Percentiles rank a stretch among this genome's conserved stretches.
Conservation (phyloP, 2,797 vertebrate species). For the Tachyglossus aculeatus region DNA sequence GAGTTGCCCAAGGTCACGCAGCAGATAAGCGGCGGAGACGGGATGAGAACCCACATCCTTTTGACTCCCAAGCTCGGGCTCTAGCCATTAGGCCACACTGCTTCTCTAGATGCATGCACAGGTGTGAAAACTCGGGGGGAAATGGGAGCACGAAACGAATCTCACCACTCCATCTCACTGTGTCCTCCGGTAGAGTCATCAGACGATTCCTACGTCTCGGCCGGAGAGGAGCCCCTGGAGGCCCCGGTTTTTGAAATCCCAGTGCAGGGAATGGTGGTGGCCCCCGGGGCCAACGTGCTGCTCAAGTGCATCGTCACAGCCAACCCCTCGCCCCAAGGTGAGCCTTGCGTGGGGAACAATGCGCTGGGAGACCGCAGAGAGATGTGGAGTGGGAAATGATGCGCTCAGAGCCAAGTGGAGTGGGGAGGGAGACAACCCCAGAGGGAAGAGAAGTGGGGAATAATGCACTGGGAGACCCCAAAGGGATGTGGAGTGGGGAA, state of each 20-base stretch:
- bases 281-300: slow-evolving; percentile 83
- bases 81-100: no score
- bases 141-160: no score
- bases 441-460: no score
- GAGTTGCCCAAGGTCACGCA: no score
- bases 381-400: background rate
- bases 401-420: background rate
- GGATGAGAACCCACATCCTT: no score
- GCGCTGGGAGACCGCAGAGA: background rate
- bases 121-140: no score
- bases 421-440: background rate
- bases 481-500: background rate
- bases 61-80: no score
- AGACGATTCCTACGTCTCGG: slow-evolving; percentile 95
- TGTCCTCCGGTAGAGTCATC: slow-evolving; percentile 88
- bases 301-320: slow-evolving; percentile 91
- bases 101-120: no score
- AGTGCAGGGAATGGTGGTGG: slow-evolving; percentile 83
- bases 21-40: no score
- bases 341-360: slow-evolving; percentile 22
- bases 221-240: slow-evolving; percentile 93
- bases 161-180: no score
- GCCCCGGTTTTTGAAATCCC: slow-evolving; percentile 92
- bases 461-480: no score
- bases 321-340: slow-evolving; percentile 91